These are phyloP conservation scores for Coelinius sp. DNA, from an alignment of 2,888 invertebrate genomes.

Conservation along the genomic window DNA sequence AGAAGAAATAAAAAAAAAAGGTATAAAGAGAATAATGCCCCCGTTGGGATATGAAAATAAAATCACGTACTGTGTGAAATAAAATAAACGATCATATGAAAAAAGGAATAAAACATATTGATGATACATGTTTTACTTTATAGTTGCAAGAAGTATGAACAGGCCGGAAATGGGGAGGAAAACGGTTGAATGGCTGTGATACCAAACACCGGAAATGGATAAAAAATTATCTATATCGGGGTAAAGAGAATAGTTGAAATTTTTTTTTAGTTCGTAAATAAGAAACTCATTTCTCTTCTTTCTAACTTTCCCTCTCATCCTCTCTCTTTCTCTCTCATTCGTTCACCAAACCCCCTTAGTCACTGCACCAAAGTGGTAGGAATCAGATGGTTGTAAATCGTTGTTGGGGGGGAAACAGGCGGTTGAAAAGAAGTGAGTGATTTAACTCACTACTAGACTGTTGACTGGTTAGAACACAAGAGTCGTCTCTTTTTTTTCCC, in stretches of 20 bases:
- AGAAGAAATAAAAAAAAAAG: neutral
- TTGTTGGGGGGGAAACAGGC: conserved; percentile 52
- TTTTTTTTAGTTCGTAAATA: conserved; percentile 55
- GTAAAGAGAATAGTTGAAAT: conserved; percentile 33
- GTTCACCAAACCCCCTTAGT: too few relatives aligned
- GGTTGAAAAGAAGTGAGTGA: conserved; percentile 46
- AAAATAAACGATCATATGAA: conserved; percentile 13
- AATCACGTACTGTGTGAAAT: conserved; percentile 23
- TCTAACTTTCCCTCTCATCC: neutral
- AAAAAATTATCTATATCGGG: conserved; percentile 52
- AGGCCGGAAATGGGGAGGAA: conserved; percentile 18
- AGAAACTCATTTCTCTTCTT: conserved; percentile 45
- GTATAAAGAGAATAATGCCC: neutral
- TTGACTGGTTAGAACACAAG: conserved; percentile 52
- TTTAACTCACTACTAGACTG: conserved; percentile 5
- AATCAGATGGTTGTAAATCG: conserved; percentile 67
- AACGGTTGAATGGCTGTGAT: conserved; percentile 23
- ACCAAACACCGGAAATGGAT: conserved; percentile 51
- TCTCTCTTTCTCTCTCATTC: conserved; percentile 19
- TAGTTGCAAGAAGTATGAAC: neutral
- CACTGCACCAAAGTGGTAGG: conserved; percentile 41
- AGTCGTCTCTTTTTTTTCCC: conserved; percentile 33
- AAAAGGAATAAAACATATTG: neutral
- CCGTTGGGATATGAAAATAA: conserved; percentile 13
- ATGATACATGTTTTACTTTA: neutral